phyloP scores from a whole-genome alignment of 2,797 vertebrate genomes.

The Phalanger gymnotis region DNA sequence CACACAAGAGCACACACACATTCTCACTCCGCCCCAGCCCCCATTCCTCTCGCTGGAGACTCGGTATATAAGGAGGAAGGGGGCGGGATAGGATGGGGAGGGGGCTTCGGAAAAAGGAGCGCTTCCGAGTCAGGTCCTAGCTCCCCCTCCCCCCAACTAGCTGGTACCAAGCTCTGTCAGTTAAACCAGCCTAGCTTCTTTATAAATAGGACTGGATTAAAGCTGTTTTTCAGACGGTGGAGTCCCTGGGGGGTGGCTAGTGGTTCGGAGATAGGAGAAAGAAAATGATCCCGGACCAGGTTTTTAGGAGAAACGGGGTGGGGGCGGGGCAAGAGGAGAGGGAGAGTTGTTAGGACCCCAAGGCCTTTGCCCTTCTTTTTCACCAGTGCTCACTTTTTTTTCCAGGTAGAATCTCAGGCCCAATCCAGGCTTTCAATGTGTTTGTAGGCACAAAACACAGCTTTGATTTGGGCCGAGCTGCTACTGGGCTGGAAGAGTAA shows the following conservation, averaged over 20 bases:
- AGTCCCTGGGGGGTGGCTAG: neutral
- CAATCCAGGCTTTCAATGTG: neutral
- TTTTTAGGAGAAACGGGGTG: neutral
- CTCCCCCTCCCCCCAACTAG: neutral
- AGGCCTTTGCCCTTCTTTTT: neutral
- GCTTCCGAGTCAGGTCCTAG: neutral
- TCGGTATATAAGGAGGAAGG: neutral
- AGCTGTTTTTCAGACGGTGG: neutral
- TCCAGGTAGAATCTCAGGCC: neutral
- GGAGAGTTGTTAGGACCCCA: neutral
- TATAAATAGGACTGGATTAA: slow-evolving; percentile 8
- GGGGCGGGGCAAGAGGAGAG: neutral
- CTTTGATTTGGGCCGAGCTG: neutral
- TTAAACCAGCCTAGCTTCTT: neutral
- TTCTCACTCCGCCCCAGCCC: neutral
- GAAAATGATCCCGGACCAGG: neutral
- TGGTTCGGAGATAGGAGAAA: neutral
- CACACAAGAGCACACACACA: neutral
- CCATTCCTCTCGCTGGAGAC: neutral
- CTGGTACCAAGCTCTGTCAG: neutral
- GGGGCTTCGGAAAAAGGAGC: neutral
- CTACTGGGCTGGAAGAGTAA: neutral
- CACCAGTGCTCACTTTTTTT: neutral
- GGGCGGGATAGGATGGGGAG: neutral
- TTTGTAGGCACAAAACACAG: neutral